Base-by-base conservation (phyloP, 2,888 invertebrate species). In the Drosophila silvestris region DNA sequence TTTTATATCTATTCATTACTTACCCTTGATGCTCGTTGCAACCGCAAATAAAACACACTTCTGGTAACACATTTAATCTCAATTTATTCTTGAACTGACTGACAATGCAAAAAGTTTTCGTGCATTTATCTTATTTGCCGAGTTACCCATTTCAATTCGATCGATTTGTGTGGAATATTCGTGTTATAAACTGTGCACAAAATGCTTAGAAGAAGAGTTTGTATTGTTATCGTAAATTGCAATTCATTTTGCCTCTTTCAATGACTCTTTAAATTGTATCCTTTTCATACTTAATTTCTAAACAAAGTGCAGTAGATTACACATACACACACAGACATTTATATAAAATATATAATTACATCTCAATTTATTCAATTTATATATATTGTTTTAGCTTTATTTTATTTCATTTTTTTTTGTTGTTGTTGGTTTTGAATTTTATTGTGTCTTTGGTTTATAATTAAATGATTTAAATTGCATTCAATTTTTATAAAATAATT, bases 21-120 rank as follows among this genome's bases (percentile, higher is more conserved):
- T 47, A 47, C 32, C 44, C 28, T 37, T 33, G 54, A 35, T 28
- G 16, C 12, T 12, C 3, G 41, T n/a, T 14, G 26, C 19, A 56
- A 7, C 47, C 47, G 2, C 47, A 26, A 72, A 44, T 73, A 37
- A 66, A 64, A 67, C 33, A 50, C 51, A 59, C 28, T 22, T 3
- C 35, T 16, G 28, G 19, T 56, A 69, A 65, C 69, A 83, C 78
- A 88, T 73, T 75, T 73, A 83, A 83, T 78, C 60, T 56, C 61
- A 63, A 61, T 83, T 83, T 85, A 85, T 82, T 85, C 65, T 68
- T 63, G 39, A 74, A 77, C 66, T 70, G 69, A 73, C 79, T 50
- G 81, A 77, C 78, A 79, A 64, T 59, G 73, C 73, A 71, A 85
- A 83, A 83, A 85, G 77, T 75, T 78, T 78, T 73, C 70, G 53